Evolutionary conservation across 2,113 vertebrate genomes (phyloP), one percentile per base, ranked within the genome.

Genomic region (Camelus bactrianus): DNA sequence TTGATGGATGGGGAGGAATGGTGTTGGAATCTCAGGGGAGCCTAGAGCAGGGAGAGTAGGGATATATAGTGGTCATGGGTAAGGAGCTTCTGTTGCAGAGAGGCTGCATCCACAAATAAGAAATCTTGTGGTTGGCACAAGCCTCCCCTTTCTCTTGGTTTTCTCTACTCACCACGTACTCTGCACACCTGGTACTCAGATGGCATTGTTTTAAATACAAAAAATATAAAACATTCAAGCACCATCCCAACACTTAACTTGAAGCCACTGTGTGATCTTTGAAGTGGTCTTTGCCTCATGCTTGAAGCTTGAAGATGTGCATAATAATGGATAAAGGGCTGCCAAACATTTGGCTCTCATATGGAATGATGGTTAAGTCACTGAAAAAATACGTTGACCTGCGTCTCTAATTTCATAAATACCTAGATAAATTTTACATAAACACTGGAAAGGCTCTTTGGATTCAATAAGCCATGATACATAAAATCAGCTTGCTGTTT

Each of bases 151-250:
- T 83, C 56, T 62, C 64, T 75, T 22, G 65, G 42, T 75, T 87
- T 91, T 65, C 76, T 35, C 42, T 28, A n/a, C 12, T 60, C 11
- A 8, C 11, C 15, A 30, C 14, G 50, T 62, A 16, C n/a, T 82
- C 52, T 81, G 67, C 46, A 58, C 67, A 94, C 35, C 52, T 88
- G 70, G 32, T 84, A 64, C n/a, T 97, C 89, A 88, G 70, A 77
- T 67, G 70, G 46, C 35, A 56, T 32, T 56, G 16, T 60, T 91
- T 96, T 84, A 89, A 94, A 65, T 35, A 76, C 75, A 75, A 80
- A 80, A 82, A 84, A 60, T 30, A 64, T 4, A 58, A 88, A 93
- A 26, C 65, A 65, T 58, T 76, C 38, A 72, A n/a, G 50, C n/a
- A 77, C 62, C 42, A 67, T 54, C 8, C 42, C 60, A 86, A 32